These are phyloP conservation scores for Notechis scutatus DNA, from an alignment of 2,113 vertebrate genomes.

Conservation along the genomic window DNA sequence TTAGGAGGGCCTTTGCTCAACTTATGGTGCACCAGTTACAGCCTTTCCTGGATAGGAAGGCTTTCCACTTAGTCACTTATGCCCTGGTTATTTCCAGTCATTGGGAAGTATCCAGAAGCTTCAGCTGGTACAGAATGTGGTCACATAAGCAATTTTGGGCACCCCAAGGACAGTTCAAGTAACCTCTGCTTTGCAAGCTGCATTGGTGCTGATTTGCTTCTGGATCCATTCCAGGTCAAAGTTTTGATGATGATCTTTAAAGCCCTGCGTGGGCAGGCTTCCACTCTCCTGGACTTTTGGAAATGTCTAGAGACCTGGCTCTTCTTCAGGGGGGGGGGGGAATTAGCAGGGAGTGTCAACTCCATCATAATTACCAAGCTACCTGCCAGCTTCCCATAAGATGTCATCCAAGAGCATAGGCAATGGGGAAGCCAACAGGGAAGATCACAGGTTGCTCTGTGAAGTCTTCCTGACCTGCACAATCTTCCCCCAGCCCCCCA, in stretches of 20 bases:
- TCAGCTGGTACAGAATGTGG: not conserved
- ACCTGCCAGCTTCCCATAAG: not conserved
- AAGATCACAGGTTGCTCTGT: not conserved
- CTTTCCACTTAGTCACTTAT: not conserved
- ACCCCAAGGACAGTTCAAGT: not conserved
- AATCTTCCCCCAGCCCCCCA: not conserved
- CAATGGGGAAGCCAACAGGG: not conserved
- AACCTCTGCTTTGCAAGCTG: not conserved
- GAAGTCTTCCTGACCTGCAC: not conserved
- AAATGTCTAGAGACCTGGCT: not conserved
- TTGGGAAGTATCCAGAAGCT: not conserved
- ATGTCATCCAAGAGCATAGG: not conserved
- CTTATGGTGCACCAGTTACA: not conserved
- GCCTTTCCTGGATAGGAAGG: not conserved
- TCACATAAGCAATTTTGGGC: not conserved
- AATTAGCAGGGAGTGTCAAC: not conserved
- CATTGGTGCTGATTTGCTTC: not conserved
- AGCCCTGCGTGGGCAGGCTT: not conserved
- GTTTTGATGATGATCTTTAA: not conserved
- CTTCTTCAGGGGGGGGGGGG: not conserved
- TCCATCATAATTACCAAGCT: not conserved
- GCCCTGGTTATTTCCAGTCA: not conserved
- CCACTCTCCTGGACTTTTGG: not conserved
- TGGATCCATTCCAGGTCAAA: not conserved
- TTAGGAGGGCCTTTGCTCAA: not conserved